Evolutionary conservation across 1,140 invertebrate species (phyloP).

Genomic region (Drosophila biarmipes): DNA sequence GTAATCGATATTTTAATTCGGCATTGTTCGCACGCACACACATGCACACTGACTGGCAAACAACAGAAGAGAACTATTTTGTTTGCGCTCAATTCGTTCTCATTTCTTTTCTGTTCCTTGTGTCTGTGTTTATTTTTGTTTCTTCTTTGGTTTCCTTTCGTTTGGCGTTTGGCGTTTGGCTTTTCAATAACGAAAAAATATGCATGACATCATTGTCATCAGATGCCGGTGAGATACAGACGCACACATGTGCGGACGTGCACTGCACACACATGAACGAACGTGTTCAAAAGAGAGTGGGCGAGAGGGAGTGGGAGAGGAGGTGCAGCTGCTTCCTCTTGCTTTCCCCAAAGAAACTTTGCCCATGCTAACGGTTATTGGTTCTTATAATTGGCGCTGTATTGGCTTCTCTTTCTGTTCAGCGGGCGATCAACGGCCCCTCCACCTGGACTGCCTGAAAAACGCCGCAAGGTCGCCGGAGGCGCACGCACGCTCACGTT

Average conservation of each 20-base stretch:
- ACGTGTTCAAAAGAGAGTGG: conserved; percentile 5
- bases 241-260: conserved; percentile 14
- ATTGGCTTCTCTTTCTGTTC: conserved; percentile 8
- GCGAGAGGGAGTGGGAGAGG: conserved; percentile 5
- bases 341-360: conserved; percentile 1
- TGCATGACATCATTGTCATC: conserved; percentile 76
- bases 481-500: conserved; percentile 26
- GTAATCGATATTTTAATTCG: conserved; percentile 36
- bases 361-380: conserved; percentile 40
- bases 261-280: conserved; percentile 9
- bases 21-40: not conserved
- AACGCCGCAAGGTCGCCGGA: conserved; percentile 26
- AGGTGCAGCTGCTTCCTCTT: conserved; percentile 26
- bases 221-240: conserved; percentile 44
- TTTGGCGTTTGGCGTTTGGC: conserved; percentile 60
- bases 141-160: conserved; percentile 53
- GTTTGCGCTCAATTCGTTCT: conserved; percentile 30
- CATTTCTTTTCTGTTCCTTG: conserved; percentile 16
- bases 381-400: conserved; percentile 14
- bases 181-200: conserved; percentile 81
- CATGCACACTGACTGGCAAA: not conserved
- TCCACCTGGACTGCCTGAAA: not conserved
- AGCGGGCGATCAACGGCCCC: conserved; percentile 4
- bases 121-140: conserved; percentile 44
- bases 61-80: conserved; percentile 34